Percentiles rank a stretch among this genome's conserved stretches.
Evolutionary conservation across 2,113 vertebrate species (phyloP).

Genomic region (Romanogobio albipinnatus): DNA sequence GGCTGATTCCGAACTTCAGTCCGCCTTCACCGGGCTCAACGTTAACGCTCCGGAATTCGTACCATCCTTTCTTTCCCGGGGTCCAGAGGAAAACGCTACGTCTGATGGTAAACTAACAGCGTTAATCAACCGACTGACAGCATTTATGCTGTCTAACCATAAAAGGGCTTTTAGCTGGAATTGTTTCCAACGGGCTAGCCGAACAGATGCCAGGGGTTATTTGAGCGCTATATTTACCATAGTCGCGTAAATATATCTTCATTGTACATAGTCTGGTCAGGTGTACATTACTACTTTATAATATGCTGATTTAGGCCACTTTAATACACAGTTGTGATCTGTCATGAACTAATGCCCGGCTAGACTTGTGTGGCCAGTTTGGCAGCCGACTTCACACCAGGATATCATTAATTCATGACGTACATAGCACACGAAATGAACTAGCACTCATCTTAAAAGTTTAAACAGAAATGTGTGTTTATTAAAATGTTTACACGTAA

Average conservation of each 20-base stretch:
- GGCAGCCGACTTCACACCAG: neutral
- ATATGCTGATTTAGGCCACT: neutral
- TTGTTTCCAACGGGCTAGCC: neutral
- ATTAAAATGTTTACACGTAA: neutral
- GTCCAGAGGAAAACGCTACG: constrained; percentile 58
- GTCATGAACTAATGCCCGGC: neutral
- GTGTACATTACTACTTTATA: neutral
- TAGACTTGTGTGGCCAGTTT: constrained; percentile 1
- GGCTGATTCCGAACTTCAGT: constrained; percentile 80
- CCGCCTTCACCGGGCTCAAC: constrained; percentile 90
- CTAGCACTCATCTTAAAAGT: neutral
- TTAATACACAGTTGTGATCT: neutral
- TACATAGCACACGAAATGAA: neutral
- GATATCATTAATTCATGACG: neutral
- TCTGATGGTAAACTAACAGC: constrained; percentile 63
- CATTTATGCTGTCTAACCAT: neutral
- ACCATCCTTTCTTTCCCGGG: constrained; percentile 82
- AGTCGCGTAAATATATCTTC: neutral
- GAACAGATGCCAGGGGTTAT: neutral
- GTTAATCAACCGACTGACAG: constrained; percentile 1
- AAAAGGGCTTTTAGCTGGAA: constrained; percentile 32
- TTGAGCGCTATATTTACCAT: neutral
- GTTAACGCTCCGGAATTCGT: constrained; percentile 96
- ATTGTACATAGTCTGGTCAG: neutral
- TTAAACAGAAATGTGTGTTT: neutral